Evolutionary conservation across 1,140 invertebrate genomes (phyloP), one percentile per base, ranked within the genome.

Genomic region (Pantala flavescens): DNA sequence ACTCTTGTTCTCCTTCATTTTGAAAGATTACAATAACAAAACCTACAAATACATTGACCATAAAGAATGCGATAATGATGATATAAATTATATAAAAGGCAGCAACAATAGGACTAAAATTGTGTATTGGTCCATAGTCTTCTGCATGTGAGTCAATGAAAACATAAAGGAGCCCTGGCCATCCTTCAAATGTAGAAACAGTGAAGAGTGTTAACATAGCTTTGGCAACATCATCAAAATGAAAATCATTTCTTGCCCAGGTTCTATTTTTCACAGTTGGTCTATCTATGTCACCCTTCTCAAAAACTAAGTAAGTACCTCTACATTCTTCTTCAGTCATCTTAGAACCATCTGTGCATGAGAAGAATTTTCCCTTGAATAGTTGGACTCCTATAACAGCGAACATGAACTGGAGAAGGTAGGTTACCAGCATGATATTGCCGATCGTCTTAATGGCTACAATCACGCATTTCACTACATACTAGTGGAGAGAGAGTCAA

Each of bases 41-140:
- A 95, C 98, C 98, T 79, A 99, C 98, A 88, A 99, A 99, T 84
- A 99, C 99, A 86, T 99, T 99, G 74, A 99, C 97, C 97, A 99
- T 99, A 86, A 99, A 99, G 87, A 97, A 97, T 76, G 95, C 96
- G 83, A 98, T 98, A 80, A 98, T 98, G 84, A 99, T 99, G 81
- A 99, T 99, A 84, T 99, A 99, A 83, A 98, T 93, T 79, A 99
- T 99, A 85, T 98, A 99, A 86, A 98, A 99, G 78, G 97, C 90
- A 80, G 98, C 97, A 77, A 99, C 96, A 79, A 96, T 92, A 80
- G 96, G 97, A 83, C 97, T 90, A 85, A 95, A 97, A 85, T 99
- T 99, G 85, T 98, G 92, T 81, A 98, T 95, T 81, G 97, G 97
- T 82, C 98, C 98, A 77, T 89, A 86, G 82, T 98, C 89, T 87